A percentile compares a stretch with the other conserved stretches of the same genome.
phyloP scores from a whole-genome alignment of 2,888 invertebrate species.

The Pterostichus niger region DNA sequence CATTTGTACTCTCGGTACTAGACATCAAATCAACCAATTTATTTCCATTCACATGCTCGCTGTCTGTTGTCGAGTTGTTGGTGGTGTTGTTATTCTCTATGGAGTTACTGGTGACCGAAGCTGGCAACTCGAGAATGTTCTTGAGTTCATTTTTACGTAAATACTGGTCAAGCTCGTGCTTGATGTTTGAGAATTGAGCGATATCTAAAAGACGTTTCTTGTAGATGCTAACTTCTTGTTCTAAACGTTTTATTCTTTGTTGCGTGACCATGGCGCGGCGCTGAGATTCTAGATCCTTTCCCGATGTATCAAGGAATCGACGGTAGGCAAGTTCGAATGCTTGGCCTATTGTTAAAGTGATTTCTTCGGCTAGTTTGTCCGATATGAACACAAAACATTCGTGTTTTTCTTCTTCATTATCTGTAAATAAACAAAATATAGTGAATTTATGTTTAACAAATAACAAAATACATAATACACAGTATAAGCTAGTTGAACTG shows the following conservation, averaged over 20 bases:
- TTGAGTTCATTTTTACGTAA: constrained; percentile 78
- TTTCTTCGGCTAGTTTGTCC: constrained; percentile 98
- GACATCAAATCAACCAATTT: constrained; percentile 68
- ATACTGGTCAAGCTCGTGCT: constrained; percentile 78
- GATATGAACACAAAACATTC: constrained; percentile 98
- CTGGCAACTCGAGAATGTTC: constrained; percentile 78
- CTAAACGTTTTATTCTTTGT: constrained; percentile 92
- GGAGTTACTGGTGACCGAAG: constrained; percentile 74
- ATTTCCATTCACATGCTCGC: constrained; percentile 69
- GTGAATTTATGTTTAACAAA: not conserved
- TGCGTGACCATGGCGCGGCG: constrained; percentile 88
- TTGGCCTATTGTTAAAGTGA: constrained; percentile 98
- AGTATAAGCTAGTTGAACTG: too few relatives aligned
- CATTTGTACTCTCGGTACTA: constrained; percentile 69
- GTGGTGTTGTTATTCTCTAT: constrained; percentile 71
- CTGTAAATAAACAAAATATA: constrained; percentile 71
- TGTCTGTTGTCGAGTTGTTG: constrained; percentile 67
- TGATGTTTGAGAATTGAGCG: constrained; percentile 78
- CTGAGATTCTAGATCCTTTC: constrained; percentile 92
- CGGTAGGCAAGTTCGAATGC: constrained; percentile 98
- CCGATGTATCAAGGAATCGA: constrained; percentile 95
- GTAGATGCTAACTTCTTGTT: constrained; percentile 91
- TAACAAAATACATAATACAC: too few relatives aligned
- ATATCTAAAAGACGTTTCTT: constrained; percentile 89
- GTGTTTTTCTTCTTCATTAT: constrained; percentile 87